Conservation (phyloP, 37 sponge, comb jelly and placozoan genomes). For the Theonella swinhoei region DNA sequence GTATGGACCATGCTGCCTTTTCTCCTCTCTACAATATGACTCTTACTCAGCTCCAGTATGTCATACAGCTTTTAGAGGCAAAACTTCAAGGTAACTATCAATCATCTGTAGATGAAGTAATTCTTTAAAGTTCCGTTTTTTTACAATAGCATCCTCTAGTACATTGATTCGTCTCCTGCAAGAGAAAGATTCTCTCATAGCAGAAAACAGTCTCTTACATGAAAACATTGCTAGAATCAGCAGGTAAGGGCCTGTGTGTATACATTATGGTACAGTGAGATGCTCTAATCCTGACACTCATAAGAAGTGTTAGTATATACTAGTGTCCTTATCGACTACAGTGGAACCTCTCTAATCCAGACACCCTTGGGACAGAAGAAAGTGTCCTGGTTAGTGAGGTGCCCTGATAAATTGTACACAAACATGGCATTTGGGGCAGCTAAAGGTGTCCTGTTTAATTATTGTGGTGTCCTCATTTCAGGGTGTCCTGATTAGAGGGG, state of each 20-base stretch:
- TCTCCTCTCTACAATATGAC: conserved; percentile 1
- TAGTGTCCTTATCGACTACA: background rate
- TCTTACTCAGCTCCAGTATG: background rate
- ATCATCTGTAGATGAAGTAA: too few relatives aligned
- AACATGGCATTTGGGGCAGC: too few relatives aligned
- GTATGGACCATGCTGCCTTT: background rate
- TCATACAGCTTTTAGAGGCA: background rate
- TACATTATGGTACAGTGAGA: background rate
- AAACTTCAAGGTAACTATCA: background rate
- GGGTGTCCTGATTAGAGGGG: too few relatives aligned
- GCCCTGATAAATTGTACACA: too few relatives aligned
- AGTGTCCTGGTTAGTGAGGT: too few relatives aligned
- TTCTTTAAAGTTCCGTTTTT: background rate
- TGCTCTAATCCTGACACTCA: background rate
- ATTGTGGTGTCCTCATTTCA: background rate
- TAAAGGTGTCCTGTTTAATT: background rate
- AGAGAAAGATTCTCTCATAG: conserved; percentile 1
- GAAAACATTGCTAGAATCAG: conserved; percentile 3
- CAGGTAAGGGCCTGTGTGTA: background rate
- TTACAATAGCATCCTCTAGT: background rate
- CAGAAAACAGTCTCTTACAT: background rate
- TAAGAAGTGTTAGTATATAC: background rate
- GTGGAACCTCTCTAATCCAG: too few relatives aligned
- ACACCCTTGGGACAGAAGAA: too few relatives aligned
- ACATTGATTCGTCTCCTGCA: background rate